Evolutionary conservation across 2,888 invertebrate species (phyloP).

Genomic region (Timema podura): DNA sequence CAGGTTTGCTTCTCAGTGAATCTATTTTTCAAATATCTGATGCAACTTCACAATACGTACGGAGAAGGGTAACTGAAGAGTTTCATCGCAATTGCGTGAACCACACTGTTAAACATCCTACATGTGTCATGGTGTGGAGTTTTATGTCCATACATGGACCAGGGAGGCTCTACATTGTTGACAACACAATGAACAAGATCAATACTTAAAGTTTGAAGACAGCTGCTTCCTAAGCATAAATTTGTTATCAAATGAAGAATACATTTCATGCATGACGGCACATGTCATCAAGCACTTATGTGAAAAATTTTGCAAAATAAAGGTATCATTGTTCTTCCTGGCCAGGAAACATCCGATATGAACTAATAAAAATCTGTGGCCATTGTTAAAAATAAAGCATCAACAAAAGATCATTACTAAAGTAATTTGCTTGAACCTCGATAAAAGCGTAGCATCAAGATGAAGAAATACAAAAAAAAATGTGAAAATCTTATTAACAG

Average conservation of each 20-base stretch:
- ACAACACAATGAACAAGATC: constrained; percentile 2
- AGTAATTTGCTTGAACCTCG: background rate
- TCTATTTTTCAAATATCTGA: background rate
- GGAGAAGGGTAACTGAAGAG: background rate
- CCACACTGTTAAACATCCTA: background rate
- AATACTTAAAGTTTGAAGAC: background rate
- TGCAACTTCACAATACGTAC: background rate
- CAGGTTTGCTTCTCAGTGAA: background rate
- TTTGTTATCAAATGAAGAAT: background rate
- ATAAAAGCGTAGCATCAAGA: background rate
- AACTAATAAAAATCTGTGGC: background rate
- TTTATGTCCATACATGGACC: background rate
- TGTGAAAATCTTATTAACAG: background rate
- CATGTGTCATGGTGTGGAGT: background rate
- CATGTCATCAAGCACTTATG: background rate
- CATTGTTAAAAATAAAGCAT: background rate
- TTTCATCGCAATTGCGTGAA: background rate
- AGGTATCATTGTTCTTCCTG: background rate
- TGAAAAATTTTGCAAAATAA: background rate
- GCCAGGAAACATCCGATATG: too few species aligned
- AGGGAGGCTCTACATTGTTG: background rate
- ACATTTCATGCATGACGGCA: background rate
- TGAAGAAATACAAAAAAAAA: background rate
- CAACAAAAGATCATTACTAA: background rate
- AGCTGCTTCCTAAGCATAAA: background rate